Evolutionary conservation across 2,113 vertebrate species (phyloP), one percentile per base, ranked within the genome.

Genomic region (Rhizomys pruinosus): DNA sequence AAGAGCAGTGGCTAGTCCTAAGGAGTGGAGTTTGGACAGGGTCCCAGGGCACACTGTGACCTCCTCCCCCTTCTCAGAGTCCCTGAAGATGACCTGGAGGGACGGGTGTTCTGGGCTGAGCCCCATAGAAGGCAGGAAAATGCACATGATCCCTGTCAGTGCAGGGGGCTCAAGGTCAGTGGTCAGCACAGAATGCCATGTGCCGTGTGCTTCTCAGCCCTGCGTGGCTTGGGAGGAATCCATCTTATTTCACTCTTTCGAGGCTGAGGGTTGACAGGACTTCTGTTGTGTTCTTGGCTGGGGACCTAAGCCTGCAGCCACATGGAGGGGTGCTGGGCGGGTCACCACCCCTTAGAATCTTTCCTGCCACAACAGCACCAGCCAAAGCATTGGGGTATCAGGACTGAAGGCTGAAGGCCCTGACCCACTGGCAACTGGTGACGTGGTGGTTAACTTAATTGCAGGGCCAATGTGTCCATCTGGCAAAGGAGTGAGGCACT

Each of bases 191-290:
- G 22, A 22, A 9, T 19, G 39, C 25, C 47, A 6, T 11, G 8
- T 7, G 44, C 84, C 22, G 3, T 7, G 37, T 4, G 20, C 42
- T 2, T 13, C n/a, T 68, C 64, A 47, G 25, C 12, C 42, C 52
- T 2, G 7, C 55, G 27, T 1, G 44, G 29, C 42, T 52, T 25
- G n/a, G n/a, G n/a, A 81, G 15, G n/a, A 16, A 7, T 9, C 3
- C 55, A 10, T 37, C 0, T 39, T 37, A 79, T n/a, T 61, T 17
- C 25, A 12, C 37, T 20, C 42, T 0, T 7, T 10, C 0, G 3
- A 32, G 57, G 47, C 63, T 17, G 17, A 52, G 16, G 34, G 22
- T 7, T 34, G 44, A 3, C 37, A 13, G 37, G 76, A 47, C 17
- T 57, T 3, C 57, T 0, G 13, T 22, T 42, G 59, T 8, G 39